phyloP scores from a whole-genome alignment of 2,113 vertebrate species.

The Microcebus murinus region DNA sequence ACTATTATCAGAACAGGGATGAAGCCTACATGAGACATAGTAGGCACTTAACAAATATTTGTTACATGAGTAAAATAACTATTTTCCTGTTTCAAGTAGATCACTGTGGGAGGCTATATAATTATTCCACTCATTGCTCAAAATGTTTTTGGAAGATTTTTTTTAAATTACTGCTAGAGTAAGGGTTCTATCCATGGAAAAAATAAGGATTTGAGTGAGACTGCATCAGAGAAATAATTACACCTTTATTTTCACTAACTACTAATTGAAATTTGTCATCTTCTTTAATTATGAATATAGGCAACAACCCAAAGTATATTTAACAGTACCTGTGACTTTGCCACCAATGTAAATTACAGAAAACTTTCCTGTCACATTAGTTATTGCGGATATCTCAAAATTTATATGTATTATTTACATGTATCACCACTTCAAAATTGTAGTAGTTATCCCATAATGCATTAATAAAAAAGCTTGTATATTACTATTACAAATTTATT shows the following conservation, averaged over 20 bases:
- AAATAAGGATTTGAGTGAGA: neutral
- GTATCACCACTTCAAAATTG: neutral
- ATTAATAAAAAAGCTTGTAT: neutral
- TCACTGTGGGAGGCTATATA: neutral
- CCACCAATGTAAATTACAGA: neutral
- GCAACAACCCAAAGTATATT: neutral
- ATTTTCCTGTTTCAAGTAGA: neutral
- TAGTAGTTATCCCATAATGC: neutral
- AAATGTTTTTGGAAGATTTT: neutral
- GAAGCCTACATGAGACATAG: neutral
- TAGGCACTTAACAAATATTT: neutral
- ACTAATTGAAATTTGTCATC: neutral
- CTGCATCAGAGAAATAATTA: neutral
- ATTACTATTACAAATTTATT: neutral
- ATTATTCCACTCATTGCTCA: neutral
- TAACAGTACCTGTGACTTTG: neutral
- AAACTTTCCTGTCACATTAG: neutral
- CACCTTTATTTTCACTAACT: neutral
- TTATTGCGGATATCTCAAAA: neutral
- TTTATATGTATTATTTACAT: neutral
- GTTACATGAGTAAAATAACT: neutral
- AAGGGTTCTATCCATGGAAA: neutral
- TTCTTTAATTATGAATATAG: neutral
- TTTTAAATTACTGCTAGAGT: neutral
- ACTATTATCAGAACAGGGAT: neutral